Percentiles rank a stretch among this genome's conserved stretches.
Conservation (phyloP, 2,113 vertebrate genomes). For the Raja brachyura region DNA sequence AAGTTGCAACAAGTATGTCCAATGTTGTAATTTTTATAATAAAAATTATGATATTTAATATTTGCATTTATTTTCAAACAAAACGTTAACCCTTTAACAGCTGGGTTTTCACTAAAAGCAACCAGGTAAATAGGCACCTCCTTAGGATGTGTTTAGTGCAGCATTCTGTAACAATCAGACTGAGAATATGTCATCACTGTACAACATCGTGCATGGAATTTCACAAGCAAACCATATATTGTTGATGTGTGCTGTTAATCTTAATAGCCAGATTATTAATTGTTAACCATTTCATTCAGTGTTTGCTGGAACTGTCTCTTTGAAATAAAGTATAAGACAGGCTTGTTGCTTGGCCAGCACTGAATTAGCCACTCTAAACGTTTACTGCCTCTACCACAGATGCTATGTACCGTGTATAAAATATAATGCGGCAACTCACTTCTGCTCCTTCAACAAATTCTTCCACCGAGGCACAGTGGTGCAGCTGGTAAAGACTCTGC, state of each 20-base stretch:
- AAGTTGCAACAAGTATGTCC: background rate
- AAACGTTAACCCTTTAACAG: slow-evolving; percentile 7
- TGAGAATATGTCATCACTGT: background rate
- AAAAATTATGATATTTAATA: background rate
- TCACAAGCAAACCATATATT: background rate
- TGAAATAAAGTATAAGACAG: background rate
- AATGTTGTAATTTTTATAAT: background rate
- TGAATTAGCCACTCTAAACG: too few relatives aligned
- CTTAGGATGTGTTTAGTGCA: background rate
- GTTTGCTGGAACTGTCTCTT: background rate
- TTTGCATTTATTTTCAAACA: background rate
- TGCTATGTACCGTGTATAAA: too few relatives aligned
- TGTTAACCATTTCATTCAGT: background rate
- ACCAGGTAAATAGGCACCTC: background rate
- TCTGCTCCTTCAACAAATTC: too few relatives aligned
- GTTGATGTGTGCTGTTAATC: background rate
- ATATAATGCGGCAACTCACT: too few relatives aligned
- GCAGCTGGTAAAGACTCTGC: too few relatives aligned
- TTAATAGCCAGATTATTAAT: background rate
- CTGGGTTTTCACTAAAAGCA: background rate
- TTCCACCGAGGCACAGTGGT: too few relatives aligned
- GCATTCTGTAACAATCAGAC: background rate
- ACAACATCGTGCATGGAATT: background rate
- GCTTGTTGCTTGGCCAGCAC: background rate
- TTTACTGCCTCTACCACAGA: too few relatives aligned